phyloP scores from a whole-genome alignment of 2,113 vertebrate genomes.

The Dicerorhinus sumatrensis region DNA sequence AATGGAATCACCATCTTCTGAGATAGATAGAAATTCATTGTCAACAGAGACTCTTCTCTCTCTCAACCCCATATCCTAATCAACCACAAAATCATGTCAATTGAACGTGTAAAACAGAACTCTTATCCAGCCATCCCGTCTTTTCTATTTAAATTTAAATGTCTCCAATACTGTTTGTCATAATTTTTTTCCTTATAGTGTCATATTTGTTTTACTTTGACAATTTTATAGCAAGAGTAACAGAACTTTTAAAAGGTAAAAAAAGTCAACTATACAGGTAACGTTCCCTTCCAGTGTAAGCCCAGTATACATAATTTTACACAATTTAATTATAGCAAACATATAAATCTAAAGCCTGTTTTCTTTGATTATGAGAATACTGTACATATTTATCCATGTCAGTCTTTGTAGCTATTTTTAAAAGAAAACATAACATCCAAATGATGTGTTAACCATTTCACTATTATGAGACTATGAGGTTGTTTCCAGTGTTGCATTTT shows the following conservation, averaged over 20 bases:
- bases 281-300: neutral
- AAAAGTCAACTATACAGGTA: neutral
- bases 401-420: neutral
- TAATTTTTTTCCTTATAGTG: neutral
- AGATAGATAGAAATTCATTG: neutral
- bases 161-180: neutral
- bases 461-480: neutral
- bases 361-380: slow-evolving; percentile 26
- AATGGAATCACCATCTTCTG: neutral
- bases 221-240: neutral
- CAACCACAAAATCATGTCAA: neutral
- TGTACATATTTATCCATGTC: neutral
- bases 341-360: slow-evolving; percentile 24
- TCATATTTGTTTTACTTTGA: slow-evolving; percentile 9
- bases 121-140: neutral
- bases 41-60: neutral
- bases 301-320: neutral
- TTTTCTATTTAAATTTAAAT: slow-evolving; percentile 6
- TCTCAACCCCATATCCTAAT: neutral
- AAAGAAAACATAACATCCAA: slow-evolving; percentile 6
- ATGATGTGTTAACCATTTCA: neutral
- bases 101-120: neutral
- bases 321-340: slow-evolving; percentile 28
- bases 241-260: neutral
- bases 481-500: neutral